A percentile compares a stretch with the other conserved stretches of the same genome.
These are phyloP conservation scores for Periparus ater DNA, from an alignment of 2,797 vertebrate genomes.

Conservation along the genomic window DNA sequence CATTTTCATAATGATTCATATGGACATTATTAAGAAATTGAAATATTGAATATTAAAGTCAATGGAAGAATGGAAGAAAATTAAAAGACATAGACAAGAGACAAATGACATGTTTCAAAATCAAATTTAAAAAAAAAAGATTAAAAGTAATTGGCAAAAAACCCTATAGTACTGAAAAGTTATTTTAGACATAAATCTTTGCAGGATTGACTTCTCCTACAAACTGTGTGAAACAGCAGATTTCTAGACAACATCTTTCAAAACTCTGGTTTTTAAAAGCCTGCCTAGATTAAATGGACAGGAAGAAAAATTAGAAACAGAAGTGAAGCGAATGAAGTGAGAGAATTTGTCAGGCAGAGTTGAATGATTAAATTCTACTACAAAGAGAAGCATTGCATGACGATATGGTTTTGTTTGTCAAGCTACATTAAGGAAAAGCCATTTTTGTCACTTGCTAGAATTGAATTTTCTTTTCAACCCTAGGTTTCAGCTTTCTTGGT, in stretches of 20 bases:
- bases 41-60: not conserved
- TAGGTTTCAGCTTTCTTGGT: not conserved
- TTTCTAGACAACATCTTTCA: not conserved
- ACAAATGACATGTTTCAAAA: not conserved
- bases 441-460: not conserved
- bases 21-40: not conserved
- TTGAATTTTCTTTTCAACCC: not conserved
- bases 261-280: not conserved
- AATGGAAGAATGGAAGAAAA: not conserved
- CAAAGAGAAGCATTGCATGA: not conserved
- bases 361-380: slow-evolving; percentile 16
- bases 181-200: slow-evolving; percentile 4
- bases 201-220: not conserved
- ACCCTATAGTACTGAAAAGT: not conserved
- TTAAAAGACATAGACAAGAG: not conserved
- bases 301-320: not conserved
- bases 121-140: not conserved
- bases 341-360: not conserved
- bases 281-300: not conserved
- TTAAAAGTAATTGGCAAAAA: not conserved
- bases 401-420: not conserved
- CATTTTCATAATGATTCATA: not conserved
- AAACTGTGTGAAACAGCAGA: not conserved
- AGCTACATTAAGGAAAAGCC: slow-evolving; percentile 4
- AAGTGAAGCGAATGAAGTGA: not conserved